Evolutionary conservation across 2,113 vertebrate genomes (phyloP).

Genomic region (Orycteropus afer): DNA sequence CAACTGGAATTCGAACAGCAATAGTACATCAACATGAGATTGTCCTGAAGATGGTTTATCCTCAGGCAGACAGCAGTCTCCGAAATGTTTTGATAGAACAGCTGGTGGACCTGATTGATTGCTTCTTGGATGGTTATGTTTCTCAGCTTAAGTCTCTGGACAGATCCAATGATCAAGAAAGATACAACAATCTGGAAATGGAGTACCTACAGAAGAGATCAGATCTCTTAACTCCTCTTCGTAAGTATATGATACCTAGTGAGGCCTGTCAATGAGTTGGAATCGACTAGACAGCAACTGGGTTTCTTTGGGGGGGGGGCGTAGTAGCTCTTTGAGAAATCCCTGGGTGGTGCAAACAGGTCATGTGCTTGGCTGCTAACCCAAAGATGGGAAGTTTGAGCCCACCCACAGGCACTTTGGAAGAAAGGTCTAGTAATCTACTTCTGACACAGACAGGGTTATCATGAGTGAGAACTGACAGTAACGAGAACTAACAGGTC

Average conservation of each 20-base stretch:
- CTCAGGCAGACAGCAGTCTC: slow-evolving; percentile 92
- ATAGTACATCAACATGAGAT: slow-evolving; percentile 91
- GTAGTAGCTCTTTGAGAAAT: not conserved
- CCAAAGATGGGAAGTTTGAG: not conserved
- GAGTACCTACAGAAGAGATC: slow-evolving; percentile 94
- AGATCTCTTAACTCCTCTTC: slow-evolving; percentile 91
- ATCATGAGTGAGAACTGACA: not conserved
- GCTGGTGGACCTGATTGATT: slow-evolving; percentile 93
- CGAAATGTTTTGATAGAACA: slow-evolving; percentile 92
- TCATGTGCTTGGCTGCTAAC: not conserved
- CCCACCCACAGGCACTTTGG: not conserved
- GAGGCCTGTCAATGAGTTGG: not conserved
- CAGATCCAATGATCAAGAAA: slow-evolving; percentile 88
- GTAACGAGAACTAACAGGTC: not conserved
- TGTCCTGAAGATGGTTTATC: slow-evolving; percentile 92
- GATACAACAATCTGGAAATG: slow-evolving; percentile 92
- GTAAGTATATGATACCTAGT: slow-evolving; percentile 86
- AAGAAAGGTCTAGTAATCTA: not conserved
- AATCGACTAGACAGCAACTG: not conserved
- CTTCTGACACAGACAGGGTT: not conserved
- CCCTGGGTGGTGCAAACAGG: not conserved
- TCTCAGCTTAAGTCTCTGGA: slow-evolving; percentile 94
- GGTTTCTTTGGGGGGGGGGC: too few species aligned
- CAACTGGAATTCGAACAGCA: slow-evolving; percentile 86
- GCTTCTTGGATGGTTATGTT: slow-evolving; percentile 92